Evolutionary conservation across 2,888 invertebrate species (phyloP).

Genomic region (Eurois occulta): DNA sequence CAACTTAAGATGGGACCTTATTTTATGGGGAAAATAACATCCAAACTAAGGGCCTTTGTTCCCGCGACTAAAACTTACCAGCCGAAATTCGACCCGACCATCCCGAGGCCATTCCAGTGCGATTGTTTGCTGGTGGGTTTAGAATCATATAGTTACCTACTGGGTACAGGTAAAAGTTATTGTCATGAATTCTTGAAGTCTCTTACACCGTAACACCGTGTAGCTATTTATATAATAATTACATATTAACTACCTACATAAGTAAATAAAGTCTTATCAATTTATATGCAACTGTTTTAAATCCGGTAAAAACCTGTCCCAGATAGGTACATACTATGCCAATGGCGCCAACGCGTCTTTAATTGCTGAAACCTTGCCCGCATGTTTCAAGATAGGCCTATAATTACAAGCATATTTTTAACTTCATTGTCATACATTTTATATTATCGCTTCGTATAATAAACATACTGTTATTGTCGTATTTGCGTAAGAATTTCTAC

Average conservation of each 20-base stretch:
- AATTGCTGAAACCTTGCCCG: constrained; percentile 59
- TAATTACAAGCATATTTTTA: constrained; percentile 57
- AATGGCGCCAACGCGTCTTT: constrained; percentile 40
- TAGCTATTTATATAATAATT: neutral
- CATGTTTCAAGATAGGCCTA: constrained; percentile 52
- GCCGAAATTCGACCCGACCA: neutral
- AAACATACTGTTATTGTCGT: constrained; percentile 1
- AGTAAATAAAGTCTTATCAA: constrained; percentile 16
- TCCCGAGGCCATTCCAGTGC: neutral
- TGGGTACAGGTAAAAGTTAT: neutral
- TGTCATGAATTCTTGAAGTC: neutral
- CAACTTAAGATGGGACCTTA: neutral
- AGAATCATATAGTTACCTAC: neutral
- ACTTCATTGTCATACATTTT: constrained; percentile 51
- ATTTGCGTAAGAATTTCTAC: neutral
- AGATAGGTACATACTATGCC: constrained; percentile 34
- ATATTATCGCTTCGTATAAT: constrained; percentile 14
- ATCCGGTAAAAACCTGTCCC: constrained; percentile 33
- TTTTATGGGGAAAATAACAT: neutral
- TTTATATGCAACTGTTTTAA: neutral
- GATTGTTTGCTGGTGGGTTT: neutral
- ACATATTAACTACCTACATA: neutral
- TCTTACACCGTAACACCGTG: neutral
- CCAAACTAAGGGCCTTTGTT: neutral
- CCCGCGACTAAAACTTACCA: neutral